These are phyloP conservation scores for Pollimyrus isidori DNA, from an alignment of 2,113 vertebrate genomes.

Conservation along the genomic window DNA sequence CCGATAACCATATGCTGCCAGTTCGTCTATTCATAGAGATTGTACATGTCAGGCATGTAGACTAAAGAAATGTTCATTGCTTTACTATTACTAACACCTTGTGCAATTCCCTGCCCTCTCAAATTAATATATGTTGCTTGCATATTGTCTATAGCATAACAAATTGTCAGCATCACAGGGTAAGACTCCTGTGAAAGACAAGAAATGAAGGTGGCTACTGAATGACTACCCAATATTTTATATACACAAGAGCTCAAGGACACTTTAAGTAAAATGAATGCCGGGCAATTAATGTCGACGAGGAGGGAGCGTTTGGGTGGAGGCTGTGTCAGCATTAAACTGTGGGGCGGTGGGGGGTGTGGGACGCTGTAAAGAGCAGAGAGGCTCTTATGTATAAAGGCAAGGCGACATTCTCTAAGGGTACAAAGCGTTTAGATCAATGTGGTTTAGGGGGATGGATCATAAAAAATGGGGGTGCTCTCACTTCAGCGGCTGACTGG, in stretches of 20 bases:
- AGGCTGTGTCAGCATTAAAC: neutral
- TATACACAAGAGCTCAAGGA: conserved; percentile 1
- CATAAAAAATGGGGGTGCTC: neutral
- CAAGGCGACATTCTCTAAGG: neutral
- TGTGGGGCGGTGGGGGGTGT: neutral
- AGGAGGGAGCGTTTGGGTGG: neutral
- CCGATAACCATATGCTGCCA: neutral
- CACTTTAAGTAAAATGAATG: conserved; percentile 9
- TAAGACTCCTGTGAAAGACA: neutral
- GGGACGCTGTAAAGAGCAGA: neutral
- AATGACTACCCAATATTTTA: neutral
- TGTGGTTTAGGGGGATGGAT: neutral
- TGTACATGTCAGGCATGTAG: neutral
- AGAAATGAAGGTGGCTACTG: neutral
- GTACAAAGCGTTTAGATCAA: neutral
- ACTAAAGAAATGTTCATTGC: neutral
- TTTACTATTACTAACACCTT: neutral
- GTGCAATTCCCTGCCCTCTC: neutral
- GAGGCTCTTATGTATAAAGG: neutral
- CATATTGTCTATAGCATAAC: neutral
- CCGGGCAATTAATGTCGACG: neutral
- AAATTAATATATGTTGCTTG: neutral
- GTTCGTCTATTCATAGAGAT: neutral
- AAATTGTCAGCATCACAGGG: neutral
- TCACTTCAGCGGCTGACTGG: neutral